Evolutionary conservation across 1,140 invertebrate genomes (phyloP), one percentile per base, ranked within the genome.

Genomic region (Dufourea novaeangliae): DNA sequence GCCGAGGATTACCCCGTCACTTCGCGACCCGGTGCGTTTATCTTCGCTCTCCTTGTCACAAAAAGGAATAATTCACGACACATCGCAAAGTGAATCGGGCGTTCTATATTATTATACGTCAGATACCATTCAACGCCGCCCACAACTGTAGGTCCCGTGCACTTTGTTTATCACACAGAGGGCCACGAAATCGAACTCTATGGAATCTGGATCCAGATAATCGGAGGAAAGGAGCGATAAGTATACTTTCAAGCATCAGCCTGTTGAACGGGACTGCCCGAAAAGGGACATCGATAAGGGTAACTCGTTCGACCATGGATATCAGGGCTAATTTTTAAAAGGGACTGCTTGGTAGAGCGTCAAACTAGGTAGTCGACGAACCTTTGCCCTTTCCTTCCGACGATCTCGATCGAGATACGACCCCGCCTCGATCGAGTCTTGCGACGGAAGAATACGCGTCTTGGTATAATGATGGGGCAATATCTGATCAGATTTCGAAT

Each of bases 401-500:
- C 63, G 46, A 63, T 63, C 25, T 20, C 61, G 29, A 76, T 39
- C 67, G 41, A 75, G 52, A 70, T 75, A 54, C 44, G 62, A 62
- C 44, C 32, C 44, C 54, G 27, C 27, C 27, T 57, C 27, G 34
- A 44, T 0, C 57, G 34, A 56, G 32, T 63, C 46, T 67, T 34
- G 62, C 64, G 44, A 71, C 39, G 69, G 52, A 78, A 44, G 27
- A 10, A 41, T 34, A 46, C 22, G 17, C 6, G 67, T 37, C 39
- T n/a, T 20, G 11, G 39, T 14, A 10, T 20, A 20, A 7, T 5
- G 54, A 57, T 32, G 27, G 54, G 27, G 32, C 27, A 5, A 32
- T 57, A 56, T 27, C 20, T 7, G 46, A 50, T 50, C 20, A n/a
- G n/a, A n/a, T n/a, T n/a, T n/a, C n/a, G n/a, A n/a, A n/a, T n/a